Evolutionary conservation across 2,888 invertebrate genomes (phyloP), one percentile per base, ranked within the genome.

Genomic region (Drosophila subsilvestris): DNA sequence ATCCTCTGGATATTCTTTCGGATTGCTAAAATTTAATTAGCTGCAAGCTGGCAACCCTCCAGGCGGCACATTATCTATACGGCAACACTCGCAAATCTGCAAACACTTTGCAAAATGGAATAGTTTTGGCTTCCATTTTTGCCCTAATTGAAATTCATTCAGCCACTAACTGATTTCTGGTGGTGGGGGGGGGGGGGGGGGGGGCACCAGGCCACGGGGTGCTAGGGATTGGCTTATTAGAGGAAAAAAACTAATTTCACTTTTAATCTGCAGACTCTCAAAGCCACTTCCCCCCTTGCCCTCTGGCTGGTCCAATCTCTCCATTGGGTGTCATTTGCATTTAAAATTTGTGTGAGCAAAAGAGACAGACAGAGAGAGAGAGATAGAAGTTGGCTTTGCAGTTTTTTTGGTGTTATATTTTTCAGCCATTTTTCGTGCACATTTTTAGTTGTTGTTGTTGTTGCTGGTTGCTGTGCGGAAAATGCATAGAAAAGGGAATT

Each of bases 281-380:
- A 59, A 48, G 50, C 75, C 76, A 63, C 69, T 60, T 25, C 25
- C 37, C 32, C 18, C 14, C 32, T 8, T n/a, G 9, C 8, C 14
- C 14, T 6, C 12, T 22, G 25, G 20, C 14, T 37, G 14, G 2
- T 12, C 44, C 48, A 25, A 48, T 54, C 48, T 54, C 60, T 49
- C 67, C 72, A 55, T 59, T 56, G 79, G 54, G 72, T 81, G 74
- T 75, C 75, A 85, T 85, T 85, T 85, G 89, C 89, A 85, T 85
- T 85, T 79, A 53, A 71, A 74, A 71, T 74, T 48, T 66, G 66
- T 29, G 37, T 22, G 29, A 2, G 42, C 10, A 12, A 18, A 42
- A 25, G n/a, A 18, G 29, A 32, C 12, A 32, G 29, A 32, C 3
- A 29, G 29, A 10, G 10, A 25, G 18, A 22, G 32, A 32, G 32